phyloP scores from a whole-genome alignment of 2,797 vertebrate genomes.

The Microhierax caerulescens region DNA sequence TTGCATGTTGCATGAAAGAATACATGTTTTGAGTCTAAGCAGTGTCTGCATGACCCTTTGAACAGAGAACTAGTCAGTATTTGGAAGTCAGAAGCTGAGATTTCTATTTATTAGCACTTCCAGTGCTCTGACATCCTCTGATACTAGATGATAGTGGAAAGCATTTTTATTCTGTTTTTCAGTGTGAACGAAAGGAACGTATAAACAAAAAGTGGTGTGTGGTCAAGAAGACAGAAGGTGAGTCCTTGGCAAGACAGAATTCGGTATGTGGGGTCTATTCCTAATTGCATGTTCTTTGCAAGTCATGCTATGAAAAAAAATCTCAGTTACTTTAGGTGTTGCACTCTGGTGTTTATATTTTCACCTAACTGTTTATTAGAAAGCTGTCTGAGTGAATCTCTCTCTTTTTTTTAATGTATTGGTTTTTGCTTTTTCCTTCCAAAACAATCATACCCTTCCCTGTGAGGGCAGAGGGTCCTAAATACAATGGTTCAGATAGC shows the following conservation, averaged over 20 bases:
- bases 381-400: not conserved
- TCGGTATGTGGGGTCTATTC: not conserved
- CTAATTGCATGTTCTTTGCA: not conserved
- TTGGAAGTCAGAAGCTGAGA: not conserved
- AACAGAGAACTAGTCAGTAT: not conserved
- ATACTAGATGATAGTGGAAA: not conserved
- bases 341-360: not conserved
- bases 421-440: not conserved
- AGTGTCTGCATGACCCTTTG: not conserved
- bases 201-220: not conserved
- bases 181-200: not conserved
- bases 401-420: constrained; percentile 6
- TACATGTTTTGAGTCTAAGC: not conserved
- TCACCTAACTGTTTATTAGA: not conserved
- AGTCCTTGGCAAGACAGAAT: not conserved
- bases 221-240: not conserved
- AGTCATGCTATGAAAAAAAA: not conserved
- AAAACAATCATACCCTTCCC: not conserved
- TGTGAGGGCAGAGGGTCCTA: not conserved
- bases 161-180: not conserved
- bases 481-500: not conserved
- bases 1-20: not conserved
- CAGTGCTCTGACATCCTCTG: not conserved
- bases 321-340: not conserved
- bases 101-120: not conserved